phyloP scores from a whole-genome alignment of 2,888 invertebrate genomes.

The Neoaliturus tenellus region DNA sequence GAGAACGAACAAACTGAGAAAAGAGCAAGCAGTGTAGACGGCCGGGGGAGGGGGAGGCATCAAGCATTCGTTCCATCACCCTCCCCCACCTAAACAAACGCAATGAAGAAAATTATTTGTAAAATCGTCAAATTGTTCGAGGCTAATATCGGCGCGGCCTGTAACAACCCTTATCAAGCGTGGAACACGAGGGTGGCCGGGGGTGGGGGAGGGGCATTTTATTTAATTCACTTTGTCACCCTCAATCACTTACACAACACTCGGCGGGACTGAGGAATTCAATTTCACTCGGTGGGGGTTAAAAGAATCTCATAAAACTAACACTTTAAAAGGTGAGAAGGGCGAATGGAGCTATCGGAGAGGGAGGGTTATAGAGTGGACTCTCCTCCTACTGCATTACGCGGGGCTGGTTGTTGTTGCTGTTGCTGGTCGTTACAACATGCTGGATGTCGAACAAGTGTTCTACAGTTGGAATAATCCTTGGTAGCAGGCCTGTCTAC shows the following conservation, averaged over 20 bases:
- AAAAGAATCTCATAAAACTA: constrained; percentile 59
- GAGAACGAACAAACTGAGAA: neutral
- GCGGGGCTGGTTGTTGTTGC: neutral
- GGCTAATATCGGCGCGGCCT: constrained; percentile 45
- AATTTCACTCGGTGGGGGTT: constrained; percentile 53
- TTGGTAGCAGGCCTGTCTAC: too few relatives aligned
- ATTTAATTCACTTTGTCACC: constrained; percentile 61
- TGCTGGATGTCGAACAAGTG: too few relatives aligned
- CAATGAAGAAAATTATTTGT: constrained; percentile 56
- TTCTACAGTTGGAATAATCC: too few relatives aligned
- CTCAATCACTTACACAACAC: constrained; percentile 56
- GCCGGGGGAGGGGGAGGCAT: neutral
- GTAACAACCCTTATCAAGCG: constrained; percentile 53
- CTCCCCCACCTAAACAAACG: constrained; percentile 30
- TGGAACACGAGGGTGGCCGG: constrained; percentile 31
- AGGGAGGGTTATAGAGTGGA: constrained; percentile 27
- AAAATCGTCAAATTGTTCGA: constrained; percentile 57
- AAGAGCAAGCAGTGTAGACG: neutral
- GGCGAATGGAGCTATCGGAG: constrained; percentile 40
- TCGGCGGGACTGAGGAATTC: constrained; percentile 54
- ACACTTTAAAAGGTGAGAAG: constrained; percentile 58
- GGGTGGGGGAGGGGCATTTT: constrained; percentile 47
- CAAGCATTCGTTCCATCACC: neutral
- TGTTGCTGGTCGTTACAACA: too few relatives aligned
- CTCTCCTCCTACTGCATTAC: neutral